Conservation (phyloP, 2,113 vertebrate species). For the Paramormyrops kingsleyae region DNA sequence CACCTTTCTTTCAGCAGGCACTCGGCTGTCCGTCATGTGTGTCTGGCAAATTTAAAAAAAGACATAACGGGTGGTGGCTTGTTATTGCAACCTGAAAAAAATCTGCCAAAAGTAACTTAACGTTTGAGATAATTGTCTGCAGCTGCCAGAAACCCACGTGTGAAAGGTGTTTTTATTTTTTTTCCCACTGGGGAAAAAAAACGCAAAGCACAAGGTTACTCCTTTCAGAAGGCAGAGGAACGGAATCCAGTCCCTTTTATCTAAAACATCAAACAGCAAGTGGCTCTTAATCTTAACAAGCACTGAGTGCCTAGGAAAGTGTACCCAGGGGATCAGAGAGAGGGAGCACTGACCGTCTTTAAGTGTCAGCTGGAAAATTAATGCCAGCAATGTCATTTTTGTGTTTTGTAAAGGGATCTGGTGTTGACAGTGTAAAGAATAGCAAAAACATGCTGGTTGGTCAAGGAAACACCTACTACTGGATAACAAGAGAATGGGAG, state of each 20-base stretch:
- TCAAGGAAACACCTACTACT: not conserved
- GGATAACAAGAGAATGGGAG: not conserved
- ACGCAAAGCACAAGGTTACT: not conserved
- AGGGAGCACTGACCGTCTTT: not conserved
- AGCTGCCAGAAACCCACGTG: not conserved
- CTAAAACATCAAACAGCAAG: slow-evolving; percentile 1
- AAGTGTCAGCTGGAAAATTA: not conserved
- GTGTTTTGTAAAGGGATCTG: not conserved
- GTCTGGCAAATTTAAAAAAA: not conserved
- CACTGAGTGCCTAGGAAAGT: not conserved
- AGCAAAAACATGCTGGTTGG: not conserved
- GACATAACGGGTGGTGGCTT: not conserved
- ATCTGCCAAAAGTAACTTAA: not conserved
- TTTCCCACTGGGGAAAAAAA: not conserved
- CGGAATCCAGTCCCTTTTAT: not conserved
- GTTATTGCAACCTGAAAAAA: not conserved
- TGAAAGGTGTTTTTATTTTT: not conserved
- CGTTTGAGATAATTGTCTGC: not conserved
- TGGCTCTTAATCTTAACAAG: slow-evolving; percentile 4
- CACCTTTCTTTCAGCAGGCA: not conserved
- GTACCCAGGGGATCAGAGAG: not conserved
- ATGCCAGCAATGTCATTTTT: not conserved
- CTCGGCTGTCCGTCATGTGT: not conserved
- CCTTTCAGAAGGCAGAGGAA: not conserved
- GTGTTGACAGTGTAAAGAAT: not conserved